Evolutionary conservation across 2,888 invertebrate genomes (phyloP), one percentile per base, ranked within the genome.

Genomic region (Andrena marginata): DNA sequence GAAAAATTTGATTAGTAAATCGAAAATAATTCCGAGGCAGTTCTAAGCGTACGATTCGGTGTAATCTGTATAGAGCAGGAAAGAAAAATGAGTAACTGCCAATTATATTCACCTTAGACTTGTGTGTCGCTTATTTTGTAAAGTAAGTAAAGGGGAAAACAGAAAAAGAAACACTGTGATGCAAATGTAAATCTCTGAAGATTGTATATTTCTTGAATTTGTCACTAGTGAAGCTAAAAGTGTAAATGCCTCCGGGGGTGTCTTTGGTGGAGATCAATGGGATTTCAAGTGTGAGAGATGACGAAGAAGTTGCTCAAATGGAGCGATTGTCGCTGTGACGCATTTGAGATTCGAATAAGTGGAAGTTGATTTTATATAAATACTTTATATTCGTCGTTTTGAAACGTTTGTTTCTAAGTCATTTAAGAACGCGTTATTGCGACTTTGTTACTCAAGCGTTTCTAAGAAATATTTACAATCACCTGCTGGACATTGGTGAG

Each of bases 331-430:
- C 75, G 77, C 85, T 74, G 69, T 67, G 73, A 75, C 77, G 67
- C 85, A 83, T 80, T 82, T 86, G 86, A 86, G 83, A 85, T 86
- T 83, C 82, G 64, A 80, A 80, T 80, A 80, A 75, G 77, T 80
- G 64, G 75, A 86, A 85, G 86, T 86, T 86, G 80, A 86, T 86
- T 86, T 86, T 86, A 86, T 85, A 86, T 83, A 85, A 85, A 86
- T 85, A 85, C 85, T 85, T 86, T 86, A 86, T 86, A 85, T 76
- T 83, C 78, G 71, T 86, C 86, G 86, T 86, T 86, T 86, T 74
- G 83, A 80, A 85, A 80, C 80, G 71, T 83, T 83, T 83, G 82
- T 86, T 86, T 86, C 80, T 86, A 83, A 85, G 85, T 85, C 85
- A 85, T 86, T 80, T 86, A 80, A 85, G 77, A 76, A 80, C 85